These are phyloP conservation scores for Todiramphus chloris DNA, from an alignment of 2,113 vertebrate species.

Conservation along the genomic window DNA sequence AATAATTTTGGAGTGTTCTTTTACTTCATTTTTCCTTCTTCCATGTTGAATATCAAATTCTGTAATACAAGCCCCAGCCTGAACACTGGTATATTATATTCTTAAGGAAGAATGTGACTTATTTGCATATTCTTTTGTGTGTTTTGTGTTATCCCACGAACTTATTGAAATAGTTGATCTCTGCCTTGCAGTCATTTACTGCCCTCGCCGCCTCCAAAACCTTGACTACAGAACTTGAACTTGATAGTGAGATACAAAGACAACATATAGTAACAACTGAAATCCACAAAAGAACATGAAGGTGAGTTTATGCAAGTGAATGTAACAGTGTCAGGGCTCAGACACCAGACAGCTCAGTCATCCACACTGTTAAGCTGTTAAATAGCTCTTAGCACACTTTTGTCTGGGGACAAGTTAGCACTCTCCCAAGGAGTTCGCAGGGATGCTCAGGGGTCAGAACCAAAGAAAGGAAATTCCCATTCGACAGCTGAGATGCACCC, in stretches of 20 bases:
- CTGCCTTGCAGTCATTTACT: neutral
- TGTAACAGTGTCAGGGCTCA: neutral
- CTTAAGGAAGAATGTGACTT: neutral
- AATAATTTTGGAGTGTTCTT: neutral
- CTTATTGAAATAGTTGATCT: neutral
- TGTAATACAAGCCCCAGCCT: neutral
- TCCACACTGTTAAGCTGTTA: neutral
- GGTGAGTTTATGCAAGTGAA: rapidly evolving
- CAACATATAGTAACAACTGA: neutral
- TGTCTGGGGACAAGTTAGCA: neutral
- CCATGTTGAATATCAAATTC: neutral
- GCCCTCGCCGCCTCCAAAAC: neutral
- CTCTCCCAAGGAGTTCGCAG: neutral
- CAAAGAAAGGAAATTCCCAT: neutral
- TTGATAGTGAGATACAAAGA: rapidly evolving
- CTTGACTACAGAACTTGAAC: neutral
- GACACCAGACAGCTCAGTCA: neutral
- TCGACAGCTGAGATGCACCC: neutral
- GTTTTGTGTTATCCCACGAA: neutral
- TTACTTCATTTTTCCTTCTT: neutral
- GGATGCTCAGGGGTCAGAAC: neutral
- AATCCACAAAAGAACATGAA: neutral
- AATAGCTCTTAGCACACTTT: neutral
- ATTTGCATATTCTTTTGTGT: neutral
- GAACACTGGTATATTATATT: neutral